Percentiles rank a stretch among this genome's conserved stretches.
phyloP scores from a whole-genome alignment of 2,888 invertebrate genomes.

The Choristoneura rosaceana region DNA sequence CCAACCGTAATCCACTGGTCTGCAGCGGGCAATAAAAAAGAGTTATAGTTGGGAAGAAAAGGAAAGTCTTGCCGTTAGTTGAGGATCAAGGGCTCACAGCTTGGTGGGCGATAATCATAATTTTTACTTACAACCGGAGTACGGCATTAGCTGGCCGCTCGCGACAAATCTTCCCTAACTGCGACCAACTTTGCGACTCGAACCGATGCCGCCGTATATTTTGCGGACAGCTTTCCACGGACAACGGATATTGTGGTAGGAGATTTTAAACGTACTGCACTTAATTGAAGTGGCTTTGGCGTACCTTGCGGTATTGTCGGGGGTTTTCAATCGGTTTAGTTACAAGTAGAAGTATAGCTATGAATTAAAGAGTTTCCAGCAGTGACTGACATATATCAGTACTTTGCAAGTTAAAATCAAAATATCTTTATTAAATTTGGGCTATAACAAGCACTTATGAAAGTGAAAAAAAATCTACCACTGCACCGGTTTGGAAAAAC shows the following conservation, averaged over 20 bases:
- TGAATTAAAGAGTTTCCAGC: too few species aligned
- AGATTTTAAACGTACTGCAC: slow-evolving; percentile 34
- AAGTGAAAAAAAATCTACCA: too few species aligned
- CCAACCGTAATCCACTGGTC: slow-evolving; percentile 78
- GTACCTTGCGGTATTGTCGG: slow-evolving; percentile 8
- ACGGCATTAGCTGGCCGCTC: slow-evolving; percentile 76
- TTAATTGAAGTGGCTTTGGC: slow-evolving; percentile 29
- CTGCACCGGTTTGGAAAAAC: too few species aligned
- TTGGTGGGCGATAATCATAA: slow-evolving; percentile 84
- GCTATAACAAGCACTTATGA: too few species aligned
- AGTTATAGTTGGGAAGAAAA: slow-evolving; percentile 85
- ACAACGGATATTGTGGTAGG: slow-evolving; percentile 31
- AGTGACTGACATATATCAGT: too few species aligned
- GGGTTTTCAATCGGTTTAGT: neutral
- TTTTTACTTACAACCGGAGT: slow-evolving; percentile 85
- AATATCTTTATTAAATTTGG: too few species aligned
- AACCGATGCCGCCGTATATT: slow-evolving; percentile 65
- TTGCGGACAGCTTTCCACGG: slow-evolving; percentile 53
- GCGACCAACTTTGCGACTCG: slow-evolving; percentile 81
- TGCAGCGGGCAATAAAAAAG: slow-evolving; percentile 84
- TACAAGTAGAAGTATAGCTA: neutral
- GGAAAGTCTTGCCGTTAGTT: slow-evolving; percentile 83
- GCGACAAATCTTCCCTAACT: slow-evolving; percentile 85
- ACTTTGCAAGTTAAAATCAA: too few species aligned
- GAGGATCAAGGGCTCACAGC: slow-evolving; percentile 82